Conservation (phyloP, 1,140 invertebrate species). For the Apis dorsata region DNA sequence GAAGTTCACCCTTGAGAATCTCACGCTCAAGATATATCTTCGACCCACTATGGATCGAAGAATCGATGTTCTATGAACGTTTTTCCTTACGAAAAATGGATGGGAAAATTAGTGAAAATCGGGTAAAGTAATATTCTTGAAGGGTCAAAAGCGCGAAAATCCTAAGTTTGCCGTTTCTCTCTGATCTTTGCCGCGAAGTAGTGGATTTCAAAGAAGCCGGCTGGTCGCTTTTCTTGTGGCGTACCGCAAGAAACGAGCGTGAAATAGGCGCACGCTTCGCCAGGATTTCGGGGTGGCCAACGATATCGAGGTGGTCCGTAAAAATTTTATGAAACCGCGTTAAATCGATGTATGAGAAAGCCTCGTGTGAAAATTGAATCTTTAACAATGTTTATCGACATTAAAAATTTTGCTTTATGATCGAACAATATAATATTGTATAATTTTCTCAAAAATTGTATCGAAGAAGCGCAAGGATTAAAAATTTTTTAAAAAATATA, state of each 20-base stretch:
- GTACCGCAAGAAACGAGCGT: constrained; percentile 34
- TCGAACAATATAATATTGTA: background rate
- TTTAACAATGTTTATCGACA: background rate
- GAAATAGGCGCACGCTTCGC: constrained; percentile 63
- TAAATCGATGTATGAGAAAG: constrained; percentile 48
- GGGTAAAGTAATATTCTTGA: constrained; percentile 21
- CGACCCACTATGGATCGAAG: background rate
- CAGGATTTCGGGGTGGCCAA: constrained; percentile 62
- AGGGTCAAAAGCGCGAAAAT: constrained; percentile 78
- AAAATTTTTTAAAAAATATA: background rate
- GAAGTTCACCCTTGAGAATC: constrained; percentile 33
- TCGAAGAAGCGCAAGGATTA: no score
- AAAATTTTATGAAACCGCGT: constrained; percentile 10
- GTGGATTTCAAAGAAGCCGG: constrained; percentile 71
- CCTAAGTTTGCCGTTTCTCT: constrained; percentile 65
- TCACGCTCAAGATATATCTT: constrained; percentile 15
- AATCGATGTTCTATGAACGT: background rate
- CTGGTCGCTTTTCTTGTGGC: constrained; percentile 18
- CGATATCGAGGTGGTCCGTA: constrained; percentile 28
- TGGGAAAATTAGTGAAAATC: constrained; percentile 35
- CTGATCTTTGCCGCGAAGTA: constrained; percentile 66
- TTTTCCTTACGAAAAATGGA: background rate
- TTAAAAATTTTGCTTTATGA: background rate
- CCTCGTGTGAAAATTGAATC: constrained; percentile 40
- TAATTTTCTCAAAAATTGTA: no score